Base-by-base conservation (phyloP, 1,140 invertebrate species). In the Galleria mellonella region DNA sequence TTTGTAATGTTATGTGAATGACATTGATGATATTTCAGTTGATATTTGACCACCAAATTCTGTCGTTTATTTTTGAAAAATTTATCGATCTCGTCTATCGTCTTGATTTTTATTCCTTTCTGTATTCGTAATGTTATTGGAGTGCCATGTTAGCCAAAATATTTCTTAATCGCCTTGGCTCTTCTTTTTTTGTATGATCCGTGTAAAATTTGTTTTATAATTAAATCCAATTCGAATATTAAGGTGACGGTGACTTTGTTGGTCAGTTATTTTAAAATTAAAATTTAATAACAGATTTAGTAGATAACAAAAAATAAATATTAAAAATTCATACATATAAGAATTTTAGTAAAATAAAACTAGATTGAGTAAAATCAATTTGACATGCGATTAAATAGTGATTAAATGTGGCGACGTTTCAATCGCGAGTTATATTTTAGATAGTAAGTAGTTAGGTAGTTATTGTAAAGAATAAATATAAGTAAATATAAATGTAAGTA, bases 1-100 rank as follows among this genome's bases (percentile, higher is more conserved):
- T 13, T 37, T n/a, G 45, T 47, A 6, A 41, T 47, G 45, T 47
- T 37, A 47, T 47, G 45, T 47, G 45, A 46, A 38, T 37, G 43
- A 46, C n/a, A n/a, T n/a, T 46, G 43, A 17, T 38, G 30, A 14
- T 30, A 28, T 32, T 47, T 14, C 32, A 7, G 35, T 37, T 8
- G 4, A n/a, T n/a, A n/a, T n/a, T 37, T 3, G 38, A 9, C 35
- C 15, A 45, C 17, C 35, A 35, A 38, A 23, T 39, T 47, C 29
- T 29, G 39, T 39, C 36, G 17, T 47, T 29, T 37, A 39, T 47
- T 30, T 47, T 47, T 15, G 15, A 40, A 40, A 28, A 23, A 23
- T 23, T 3, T 23, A 6, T 23, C 17, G 17, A 23, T 23, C 17
- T 23, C 17, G 17, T 23, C 2, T 23, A 23, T 23, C 17, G 17